A percentile compares a stretch with the other conserved stretches of the same genome.
phyloP scores from a whole-genome alignment of 2,797 vertebrate genomes.

The Phataginus tricuspis region DNA sequence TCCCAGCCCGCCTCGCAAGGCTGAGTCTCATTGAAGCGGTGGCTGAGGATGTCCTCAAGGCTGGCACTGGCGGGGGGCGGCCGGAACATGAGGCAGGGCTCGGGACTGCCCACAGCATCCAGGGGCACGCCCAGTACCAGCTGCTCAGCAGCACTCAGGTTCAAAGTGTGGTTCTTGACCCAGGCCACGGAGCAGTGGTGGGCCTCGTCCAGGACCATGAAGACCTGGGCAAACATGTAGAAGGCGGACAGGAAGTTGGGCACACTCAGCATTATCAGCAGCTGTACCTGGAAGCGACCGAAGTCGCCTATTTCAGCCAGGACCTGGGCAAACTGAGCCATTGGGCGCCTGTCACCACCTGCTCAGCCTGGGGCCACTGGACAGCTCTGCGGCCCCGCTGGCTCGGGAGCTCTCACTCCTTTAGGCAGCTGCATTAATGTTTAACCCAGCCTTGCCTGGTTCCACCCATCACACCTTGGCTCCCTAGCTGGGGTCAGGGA shows the following conservation, averaged over 20 bases:
- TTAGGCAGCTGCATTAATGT: conserved; percentile 48
- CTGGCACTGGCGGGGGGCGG: conserved; percentile 81
- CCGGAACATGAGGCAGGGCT: conserved; percentile 91
- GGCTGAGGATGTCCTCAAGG: conserved; percentile 85
- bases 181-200: conserved; percentile 92
- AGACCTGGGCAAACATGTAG: conserved; percentile 91
- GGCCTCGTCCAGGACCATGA: conserved; percentile 85
- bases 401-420: background rate
- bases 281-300: conserved; percentile 90
- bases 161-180: conserved; percentile 86
- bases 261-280: conserved; percentile 86
- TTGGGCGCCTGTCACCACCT: background rate
- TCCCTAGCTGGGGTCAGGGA: background rate
- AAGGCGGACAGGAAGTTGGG: conserved; percentile 85
- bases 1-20: conserved; percentile 87
- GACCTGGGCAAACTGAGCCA: conserved; percentile 60
- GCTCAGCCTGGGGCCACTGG: background rate
- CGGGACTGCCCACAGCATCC: conserved; percentile 80
- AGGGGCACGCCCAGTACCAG: conserved; percentile 90
- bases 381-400: background rate
- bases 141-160: conserved; percentile 88
- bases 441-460: conserved; percentile 51
- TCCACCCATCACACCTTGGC: background rate
- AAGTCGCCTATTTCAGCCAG: conserved; percentile 86
- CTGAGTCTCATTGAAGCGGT: conserved; percentile 88